These are phyloP conservation scores for Meda fulgida DNA, from an alignment of 2,797 vertebrate species.

Conservation along the genomic window DNA sequence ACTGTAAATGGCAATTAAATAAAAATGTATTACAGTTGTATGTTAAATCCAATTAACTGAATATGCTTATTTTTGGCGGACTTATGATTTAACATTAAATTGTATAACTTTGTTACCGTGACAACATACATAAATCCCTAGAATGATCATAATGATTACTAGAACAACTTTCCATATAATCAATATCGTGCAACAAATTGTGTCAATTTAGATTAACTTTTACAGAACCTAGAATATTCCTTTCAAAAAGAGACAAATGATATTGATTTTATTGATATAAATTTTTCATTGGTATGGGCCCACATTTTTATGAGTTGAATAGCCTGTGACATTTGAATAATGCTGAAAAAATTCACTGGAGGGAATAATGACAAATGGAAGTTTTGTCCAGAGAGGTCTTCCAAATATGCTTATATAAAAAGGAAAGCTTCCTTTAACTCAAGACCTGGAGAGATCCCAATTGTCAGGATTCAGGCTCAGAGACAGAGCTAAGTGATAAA, in stretches of 20 bases:
- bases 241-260: background rate
- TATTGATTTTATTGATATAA: background rate
- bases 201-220: background rate
- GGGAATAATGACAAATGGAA: background rate
- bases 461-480: no score
- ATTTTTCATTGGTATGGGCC: background rate
- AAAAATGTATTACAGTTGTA: background rate
- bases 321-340: background rate
- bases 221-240: background rate
- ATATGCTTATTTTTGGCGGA: background rate
- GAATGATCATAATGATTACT: background rate
- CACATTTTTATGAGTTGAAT: background rate
- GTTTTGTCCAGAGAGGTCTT: background rate
- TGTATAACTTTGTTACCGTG: background rate
- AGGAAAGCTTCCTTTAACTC: background rate
- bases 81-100: background rate
- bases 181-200: background rate
- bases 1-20: background rate
- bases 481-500: no score
- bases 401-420: background rate
- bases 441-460: background rate
- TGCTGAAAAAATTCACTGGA: background rate
- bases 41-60: background rate
- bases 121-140: background rate
- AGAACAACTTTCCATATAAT: background rate